phyloP scores from a whole-genome alignment of 2,888 invertebrate species.

The Andrena haemorrhoa region DNA sequence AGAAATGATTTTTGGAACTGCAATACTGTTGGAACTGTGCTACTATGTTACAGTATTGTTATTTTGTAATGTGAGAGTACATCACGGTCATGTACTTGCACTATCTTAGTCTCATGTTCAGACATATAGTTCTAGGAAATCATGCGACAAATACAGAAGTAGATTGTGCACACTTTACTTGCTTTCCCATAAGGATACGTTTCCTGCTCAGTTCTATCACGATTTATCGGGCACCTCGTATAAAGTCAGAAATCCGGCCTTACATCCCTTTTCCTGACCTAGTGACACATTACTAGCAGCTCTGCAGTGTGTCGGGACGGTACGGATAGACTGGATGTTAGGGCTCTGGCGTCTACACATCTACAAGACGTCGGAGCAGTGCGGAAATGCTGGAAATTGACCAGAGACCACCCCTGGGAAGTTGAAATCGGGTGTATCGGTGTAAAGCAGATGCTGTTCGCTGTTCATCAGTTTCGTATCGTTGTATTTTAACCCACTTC shows the following conservation, averaged over 20 bases:
- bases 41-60: too few relatives aligned
- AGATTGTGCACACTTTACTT: too few relatives aligned
- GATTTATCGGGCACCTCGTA: neutral
- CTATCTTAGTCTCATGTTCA: too few relatives aligned
- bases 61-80: too few relatives aligned
- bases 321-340: constrained; percentile 14
- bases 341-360: constrained; percentile 28
- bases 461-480: constrained; percentile 70
- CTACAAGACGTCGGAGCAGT: constrained; percentile 22
- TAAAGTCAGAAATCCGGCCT: neutral
- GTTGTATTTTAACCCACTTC: constrained; percentile 72
- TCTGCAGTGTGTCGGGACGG: constrained; percentile 6
- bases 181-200: too few relatives aligned
- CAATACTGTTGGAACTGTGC: too few relatives aligned
- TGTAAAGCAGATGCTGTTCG: constrained; percentile 46
- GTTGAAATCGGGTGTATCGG: constrained; percentile 48
- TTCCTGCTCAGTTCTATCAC: too few relatives aligned
- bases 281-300: constrained; percentile 9
- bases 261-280: neutral
- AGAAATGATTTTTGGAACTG: too few relatives aligned
- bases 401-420: constrained; percentile 40
- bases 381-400: constrained; percentile 58
- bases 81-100: too few relatives aligned
- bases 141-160: too few relatives aligned
- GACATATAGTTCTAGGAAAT: too few relatives aligned